Evolutionary conservation across 2,113 vertebrate genomes (phyloP).

Genomic region (Protomyctophum bolini): DNA sequence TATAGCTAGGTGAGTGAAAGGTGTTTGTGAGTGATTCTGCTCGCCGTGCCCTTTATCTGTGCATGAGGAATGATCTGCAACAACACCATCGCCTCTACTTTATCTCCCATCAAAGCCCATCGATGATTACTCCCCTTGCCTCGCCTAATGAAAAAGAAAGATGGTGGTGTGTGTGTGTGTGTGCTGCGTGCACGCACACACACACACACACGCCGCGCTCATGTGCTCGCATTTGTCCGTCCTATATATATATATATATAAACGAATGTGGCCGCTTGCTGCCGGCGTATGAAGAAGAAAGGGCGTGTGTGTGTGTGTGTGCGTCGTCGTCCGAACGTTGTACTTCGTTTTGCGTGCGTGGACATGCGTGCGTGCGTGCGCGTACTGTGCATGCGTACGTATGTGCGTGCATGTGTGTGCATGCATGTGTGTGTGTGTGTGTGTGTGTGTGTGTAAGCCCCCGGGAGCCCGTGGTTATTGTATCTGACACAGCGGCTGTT

Average conservation of each 20-base stretch:
- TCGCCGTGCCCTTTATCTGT: slow-evolving; percentile 76
- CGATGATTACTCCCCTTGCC: slow-evolving; percentile 62
- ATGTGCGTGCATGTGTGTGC: slow-evolving; percentile 19
- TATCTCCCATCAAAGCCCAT: slow-evolving; percentile 72
- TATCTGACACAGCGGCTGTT: slow-evolving; percentile 95
- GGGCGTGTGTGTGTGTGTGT: slow-evolving; percentile 56
- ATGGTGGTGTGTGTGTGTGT: no score
- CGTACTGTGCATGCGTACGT: slow-evolving; percentile 61
- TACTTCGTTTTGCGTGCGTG: not conserved
- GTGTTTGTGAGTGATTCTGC: slow-evolving; percentile 74
- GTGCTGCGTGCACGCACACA: not conserved
- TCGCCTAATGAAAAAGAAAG: slow-evolving; percentile 52
- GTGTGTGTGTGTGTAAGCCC: slow-evolving; percentile 84
- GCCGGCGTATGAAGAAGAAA: slow-evolving; percentile 48
- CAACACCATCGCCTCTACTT: slow-evolving; percentile 53
- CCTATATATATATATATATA: no score
- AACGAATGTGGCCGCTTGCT: not conserved
- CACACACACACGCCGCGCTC: not conserved
- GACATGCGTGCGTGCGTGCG: slow-evolving; percentile 29
- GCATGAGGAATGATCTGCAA: slow-evolving; percentile 74
- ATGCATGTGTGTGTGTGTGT: slow-evolving; percentile 50
- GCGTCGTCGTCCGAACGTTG: slow-evolving; percentile 72
- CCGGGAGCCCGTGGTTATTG: slow-evolving; percentile 93
- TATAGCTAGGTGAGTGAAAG: slow-evolving; percentile 73
- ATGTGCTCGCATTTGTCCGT: not conserved